Evolutionary conservation across 2,797 vertebrate species (phyloP), one percentile per base, ranked within the genome.

Genomic region (Poliocrania exsul): DNA sequence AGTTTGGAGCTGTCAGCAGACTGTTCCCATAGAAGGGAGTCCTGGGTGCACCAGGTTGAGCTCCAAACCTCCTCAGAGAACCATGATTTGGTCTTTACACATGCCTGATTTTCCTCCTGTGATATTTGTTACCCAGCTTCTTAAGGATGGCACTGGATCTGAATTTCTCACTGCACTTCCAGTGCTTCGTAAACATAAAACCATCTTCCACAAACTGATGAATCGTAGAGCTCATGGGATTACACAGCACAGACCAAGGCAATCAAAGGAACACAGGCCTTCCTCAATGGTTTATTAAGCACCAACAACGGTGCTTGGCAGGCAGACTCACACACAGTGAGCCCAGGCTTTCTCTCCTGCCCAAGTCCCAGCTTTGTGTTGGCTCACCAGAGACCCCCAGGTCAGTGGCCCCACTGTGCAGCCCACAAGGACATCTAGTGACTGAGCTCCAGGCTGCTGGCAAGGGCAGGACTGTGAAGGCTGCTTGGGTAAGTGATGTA

Each of bases 401-500:
- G 15, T 35, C 11, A 2, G 38, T 62, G 62, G 31, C 24, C 69
- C 64, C 80, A 69, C 58, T 37, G 58, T 6, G 1, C 29, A 86
- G 78, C 44, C 65, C 35, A 1, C 47, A 51, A 86, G 69, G 82
- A 84, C 82, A 91, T 42, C 70, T 64, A 86, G 69, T 74, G 93
- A 23, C 79, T 40, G 72, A 89, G 69, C 19, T 47, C 54, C 70
- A 74, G 23, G 91, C 75, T 92, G 79, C 89, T 83, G 86, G 46
- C 2, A 1, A 79, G 58, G 3, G 0, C 1, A 0, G 49, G 20
- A 15, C 3, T 44, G 21, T 4, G 1, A 18, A 1, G 21, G 28
- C 73, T 81, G 29, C 46, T 49, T 1, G 7, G 42, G n/a, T 31
- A 38, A 86, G 5, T 7, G 19, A 5, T 8, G n/a, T 11, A 5